Base-by-base conservation (phyloP, 2,888 invertebrate genomes). In the Cephus sareptanus region DNA sequence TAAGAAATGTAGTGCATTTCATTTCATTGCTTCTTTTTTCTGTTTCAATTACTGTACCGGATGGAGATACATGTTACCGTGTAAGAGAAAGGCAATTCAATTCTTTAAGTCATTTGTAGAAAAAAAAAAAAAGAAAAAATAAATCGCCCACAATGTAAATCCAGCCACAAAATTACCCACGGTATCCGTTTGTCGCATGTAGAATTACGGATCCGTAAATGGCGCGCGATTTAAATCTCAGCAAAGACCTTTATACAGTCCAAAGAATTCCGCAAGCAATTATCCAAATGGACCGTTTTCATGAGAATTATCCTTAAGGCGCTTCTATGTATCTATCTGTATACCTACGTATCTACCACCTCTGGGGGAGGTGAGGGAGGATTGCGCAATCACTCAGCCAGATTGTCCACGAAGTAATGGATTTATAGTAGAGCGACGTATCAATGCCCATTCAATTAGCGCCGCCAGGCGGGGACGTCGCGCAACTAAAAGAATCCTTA, bases 391-490 rank as follows among this genome's bases (percentile, higher is more conserved):
- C 82, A 83, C 82, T 82, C 82, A 80, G 37, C 34, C 35, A 73
- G 79, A 77, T 78, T 83, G 77, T 81, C 81, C 79, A 81, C 83
- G 84, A 86, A 85, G 83, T 83, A 85, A 86, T 87, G 83, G 85
- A 85, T 73, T 86, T 84, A 83, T 81, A 79, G 76, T 69, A 37
- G 78, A 79, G 79, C 80, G 83, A 86, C 85, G 80, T 84, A 85
- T 85, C 85, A 85, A 84, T 86, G 84, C 82, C 75, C 80, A 83
- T 81, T 85, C 85, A 86, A 88, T 88, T 89, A 86, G 85, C 83
- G 81, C 83, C 78, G 70, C 75, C 40, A 40, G 4, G 40, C 40
- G 40, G 40, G 4, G 15, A 15, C 40, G 40, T 40, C 40, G 15
- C 13, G 15, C 15, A 40, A 40, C 40, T 40, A 40, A 15, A 40